A percentile compares a stretch with the other conserved stretches of the same genome.
These are phyloP conservation scores for Catagonus wagneri DNA, from an alignment of 2,113 vertebrate species.

Conservation along the genomic window DNA sequence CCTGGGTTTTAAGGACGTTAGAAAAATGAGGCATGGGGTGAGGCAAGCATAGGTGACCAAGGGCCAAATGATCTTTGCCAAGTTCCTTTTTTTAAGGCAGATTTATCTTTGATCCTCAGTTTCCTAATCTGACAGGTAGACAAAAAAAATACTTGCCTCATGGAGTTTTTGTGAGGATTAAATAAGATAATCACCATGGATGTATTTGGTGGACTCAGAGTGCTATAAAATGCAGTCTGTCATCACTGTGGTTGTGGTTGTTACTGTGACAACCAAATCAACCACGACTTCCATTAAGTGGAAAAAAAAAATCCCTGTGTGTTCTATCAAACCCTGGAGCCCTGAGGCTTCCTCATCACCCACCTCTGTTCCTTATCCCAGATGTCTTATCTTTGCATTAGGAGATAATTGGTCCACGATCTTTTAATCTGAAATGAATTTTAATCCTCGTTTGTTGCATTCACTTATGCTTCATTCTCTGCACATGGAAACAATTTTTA, in stretches of 20 bases:
- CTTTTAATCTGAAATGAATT: slow-evolving; percentile 8
- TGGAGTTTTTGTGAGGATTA: not conserved
- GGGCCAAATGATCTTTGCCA: not conserved
- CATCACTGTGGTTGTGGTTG: not conserved
- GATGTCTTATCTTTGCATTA: not conserved
- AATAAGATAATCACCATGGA: not conserved
- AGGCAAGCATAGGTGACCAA: not conserved
- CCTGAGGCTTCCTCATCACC: not conserved
- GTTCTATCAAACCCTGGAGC: not conserved
- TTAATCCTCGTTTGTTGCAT: not conserved
- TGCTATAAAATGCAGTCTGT: slow-evolving; percentile 16
- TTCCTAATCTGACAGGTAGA: slow-evolving; percentile 13
- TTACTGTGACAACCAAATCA: not conserved
- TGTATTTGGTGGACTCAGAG: not conserved
- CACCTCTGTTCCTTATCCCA: not conserved
- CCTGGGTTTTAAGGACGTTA: not conserved
- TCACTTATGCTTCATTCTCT: not conserved
- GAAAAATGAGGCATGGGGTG: not conserved
- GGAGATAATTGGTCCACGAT: slow-evolving; percentile 1
- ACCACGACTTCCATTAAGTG: not conserved
- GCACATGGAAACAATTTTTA: slow-evolving; percentile 1
- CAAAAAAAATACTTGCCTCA: not conserved
- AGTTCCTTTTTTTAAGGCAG: not conserved
- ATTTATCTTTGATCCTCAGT: not conserved
- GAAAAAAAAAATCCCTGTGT: not conserved